Evolutionary conservation across 2,797 vertebrate species (phyloP), one percentile per base, ranked within the genome.

Genomic region (Rhadinocentrus ornatus): DNA sequence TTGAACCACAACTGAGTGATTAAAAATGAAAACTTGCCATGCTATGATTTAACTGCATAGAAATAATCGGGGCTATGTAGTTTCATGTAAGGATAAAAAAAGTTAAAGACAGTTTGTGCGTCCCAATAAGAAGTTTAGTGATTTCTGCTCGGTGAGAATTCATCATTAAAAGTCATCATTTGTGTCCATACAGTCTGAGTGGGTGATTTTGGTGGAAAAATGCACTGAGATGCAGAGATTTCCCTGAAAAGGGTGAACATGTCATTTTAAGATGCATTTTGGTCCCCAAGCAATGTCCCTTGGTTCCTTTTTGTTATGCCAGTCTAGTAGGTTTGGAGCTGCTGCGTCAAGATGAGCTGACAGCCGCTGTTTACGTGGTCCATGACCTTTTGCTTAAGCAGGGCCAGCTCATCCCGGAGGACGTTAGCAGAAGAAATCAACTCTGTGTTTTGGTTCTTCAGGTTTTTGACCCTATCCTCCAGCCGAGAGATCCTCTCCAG

Each of bases 311-410:
- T 12, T 15, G 8, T 22, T 26, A 7, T 16, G 48, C 34, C 55
- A 57, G 71, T 78, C 78, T 90, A 97, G 90, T 96, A 97, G 41
- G 96, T 96, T 80, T 98, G 97, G 93, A 98, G 95, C 94, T 98
- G 97, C 93, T 98, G 97, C 84, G 96, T 98, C 91, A 98, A 92
- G 92, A 98, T 98, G 82, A 98, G 96, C 86, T 97, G 97, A 90
- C 97, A 98, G 88, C 97, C 97, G 86, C 97, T 98, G 93, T 97
- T 97, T 82, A 98, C 97, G 87, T 98, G 97, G 93, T 98, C 97
- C 97, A 98, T 97, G 93, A 98, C 96, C 94, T 98, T 97, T 88
- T 98, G 97, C 89, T 98, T 97, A 85, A 98, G 96, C 93, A 97
- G 96, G 69, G 97, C 96, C 91, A 98, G 96, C 93, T 98, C 96